Percentiles rank a stretch among this genome's conserved stretches.
Evolutionary conservation across 23 tunicate species (phyloP).

Genomic region (Trididemnum miniatum): DNA sequence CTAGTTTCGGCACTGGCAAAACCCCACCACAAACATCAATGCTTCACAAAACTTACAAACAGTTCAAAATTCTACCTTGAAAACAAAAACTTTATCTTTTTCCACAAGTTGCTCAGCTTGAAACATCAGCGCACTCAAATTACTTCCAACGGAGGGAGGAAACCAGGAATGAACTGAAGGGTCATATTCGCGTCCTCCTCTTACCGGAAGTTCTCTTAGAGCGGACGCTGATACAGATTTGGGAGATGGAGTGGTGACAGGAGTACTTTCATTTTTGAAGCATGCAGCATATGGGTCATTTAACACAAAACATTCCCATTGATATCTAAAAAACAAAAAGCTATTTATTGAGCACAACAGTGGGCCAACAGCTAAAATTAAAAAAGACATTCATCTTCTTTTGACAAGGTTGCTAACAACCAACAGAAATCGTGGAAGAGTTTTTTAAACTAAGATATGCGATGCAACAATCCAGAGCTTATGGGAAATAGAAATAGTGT

Average conservation of each 20-base stretch:
- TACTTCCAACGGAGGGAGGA: constrained; percentile 8
- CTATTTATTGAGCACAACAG: no score
- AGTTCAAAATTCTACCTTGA: no score
- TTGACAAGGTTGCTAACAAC: no score
- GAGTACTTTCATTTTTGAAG: constrained; percentile 19
- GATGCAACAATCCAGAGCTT: no score
- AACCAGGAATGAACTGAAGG: neutral
- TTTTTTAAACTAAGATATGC: no score
- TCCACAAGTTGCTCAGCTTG: constrained; percentile 12
- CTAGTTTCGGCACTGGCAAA: no score
- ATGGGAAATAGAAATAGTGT: no score
- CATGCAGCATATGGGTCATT: constrained; percentile 24
- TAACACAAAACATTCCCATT: constrained; percentile 61
- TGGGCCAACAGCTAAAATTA: no score
- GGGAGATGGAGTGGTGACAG: neutral
- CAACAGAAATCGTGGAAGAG: no score
- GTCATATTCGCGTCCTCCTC: neutral
- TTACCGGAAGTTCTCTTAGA: neutral
- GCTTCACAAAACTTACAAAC: no score
- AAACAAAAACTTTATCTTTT: constrained; percentile 11
- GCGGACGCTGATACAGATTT: neutral
- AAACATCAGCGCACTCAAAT: neutral
- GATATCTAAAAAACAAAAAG: constrained; percentile 18
- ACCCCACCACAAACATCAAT: no score
- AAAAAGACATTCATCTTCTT: no score